Base-by-base conservation (phyloP, 2,888 invertebrate genomes). In the Drosophila subsilvestris region DNA sequence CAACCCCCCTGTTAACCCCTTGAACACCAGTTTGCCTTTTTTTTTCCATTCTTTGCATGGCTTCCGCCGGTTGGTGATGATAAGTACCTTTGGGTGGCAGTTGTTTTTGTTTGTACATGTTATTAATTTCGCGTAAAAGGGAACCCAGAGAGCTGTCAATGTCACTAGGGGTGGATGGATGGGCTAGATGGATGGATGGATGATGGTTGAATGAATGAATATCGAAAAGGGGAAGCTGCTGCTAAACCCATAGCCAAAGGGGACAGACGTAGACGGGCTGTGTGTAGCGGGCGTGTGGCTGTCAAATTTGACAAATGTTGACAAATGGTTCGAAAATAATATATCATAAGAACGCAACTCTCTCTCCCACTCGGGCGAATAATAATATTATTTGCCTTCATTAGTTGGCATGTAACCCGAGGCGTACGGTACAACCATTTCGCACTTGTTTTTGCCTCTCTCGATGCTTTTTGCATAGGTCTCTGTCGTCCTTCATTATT, bases 301-400 rank as follows among this genome's bases (percentile, higher is more conserved):
- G 90, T 90, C 89, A 91, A 75, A 87, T 74, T 79, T 89, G 90
- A 91, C 91, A 90, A 90, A 90, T 90, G 90, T 90, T 90, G 90
- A 90, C 91, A 90, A 90, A 90, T 90, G 90, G 78, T 50, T 61
- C 63, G 68, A 76, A 85, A 78, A 79, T 77, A 79, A 76, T 88
- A 76, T 80, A 80, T 75, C 70, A 60, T 60, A 42, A 63, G 68
- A 49, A 61, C 73, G 32, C 58, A 42, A 37, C 29, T 47, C 42
- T 29, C 45, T 32, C 44, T 17, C 29, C 27, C 37, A 12, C 49
- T 61, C 53, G 3, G 22, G 3, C 56, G 25, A 76, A 78, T 79
- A 81, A 78, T 77, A 79, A 83, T 84, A 88, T 81, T 88, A 82
- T 86, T 88, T 83, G 80, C 79, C 83, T 89, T 90, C 90, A 90